Base-by-base conservation (phyloP, 2,888 invertebrate species). In the Pachydiplax longipennis region DNA sequence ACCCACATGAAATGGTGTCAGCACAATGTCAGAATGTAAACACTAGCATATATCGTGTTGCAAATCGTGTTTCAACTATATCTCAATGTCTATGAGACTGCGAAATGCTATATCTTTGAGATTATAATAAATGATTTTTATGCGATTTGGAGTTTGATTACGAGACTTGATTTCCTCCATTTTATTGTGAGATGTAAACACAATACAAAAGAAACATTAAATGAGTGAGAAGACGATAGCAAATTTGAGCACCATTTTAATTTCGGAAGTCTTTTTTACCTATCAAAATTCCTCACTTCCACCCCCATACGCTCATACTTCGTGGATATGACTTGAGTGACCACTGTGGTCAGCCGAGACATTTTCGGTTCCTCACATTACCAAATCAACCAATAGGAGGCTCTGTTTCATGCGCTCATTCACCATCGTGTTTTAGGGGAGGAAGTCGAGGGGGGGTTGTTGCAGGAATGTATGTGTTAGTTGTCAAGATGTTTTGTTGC, bases 381-480 rank as follows among this genome's bases (percentile, higher is more conserved):
- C 61, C 37, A 65, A 87, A 87, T 61, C 87, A 61, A 61, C 87
- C 87, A 87, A 87, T 87, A 37, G 87, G 87, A 87, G 87, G 35
- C 18, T 65, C 87, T 65, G 61, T 87, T 87, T 87, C 87, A 87
- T 61, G 37, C 87, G 87, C 87, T 87, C 87, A 87, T 87, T 87
- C 87, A 87, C 87, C 87, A 87, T 87, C 87, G 87, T 87, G 87
- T 87, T 87, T 87, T 87, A 87, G 87, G 87, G 87, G 87, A 87
- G 87, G 87, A 87, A 87, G 87, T 87, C 87, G 61, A 87, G 87
- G 87, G 87, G 87, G 87, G 87, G 87, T 87, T 87, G 87, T 87
- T 87, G 61, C 65, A 87, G 87, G 87, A 87, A 87, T 87, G 87
- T 87, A 87, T 87, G 87, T 87, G 87, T 87, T 87, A 61, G 87